Conservation (phyloP, 64 coral and sea anemone species). For the Astreopora myriophthalma region DNA sequence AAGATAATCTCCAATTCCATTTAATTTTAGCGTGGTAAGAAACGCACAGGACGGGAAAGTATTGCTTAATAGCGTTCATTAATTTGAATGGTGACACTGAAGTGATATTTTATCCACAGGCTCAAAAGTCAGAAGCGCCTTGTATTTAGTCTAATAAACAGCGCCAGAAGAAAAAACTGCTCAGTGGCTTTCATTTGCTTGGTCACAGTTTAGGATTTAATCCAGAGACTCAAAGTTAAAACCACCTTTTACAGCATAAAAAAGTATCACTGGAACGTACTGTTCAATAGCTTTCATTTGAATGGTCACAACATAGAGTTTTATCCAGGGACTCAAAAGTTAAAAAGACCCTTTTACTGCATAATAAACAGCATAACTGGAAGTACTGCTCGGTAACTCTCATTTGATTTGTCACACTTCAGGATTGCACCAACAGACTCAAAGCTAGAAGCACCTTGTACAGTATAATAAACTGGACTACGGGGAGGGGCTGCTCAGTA, state of each 20-base stretch:
- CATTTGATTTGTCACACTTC: too few species aligned
- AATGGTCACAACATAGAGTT: fast-evolving
- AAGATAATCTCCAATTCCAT: neutral
- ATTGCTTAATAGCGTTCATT: neutral
- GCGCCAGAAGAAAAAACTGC: neutral
- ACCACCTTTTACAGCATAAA: neutral
- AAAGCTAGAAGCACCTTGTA: too few species aligned
- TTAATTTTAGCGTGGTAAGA: neutral
- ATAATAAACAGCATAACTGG: too few species aligned
- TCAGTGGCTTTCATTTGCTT: neutral
- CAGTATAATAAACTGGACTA: too few species aligned
- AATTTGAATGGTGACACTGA: neutral
- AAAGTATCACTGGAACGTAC: too few species aligned
- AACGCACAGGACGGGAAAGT: neutral
- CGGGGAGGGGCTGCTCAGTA: too few species aligned
- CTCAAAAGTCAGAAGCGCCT: neutral
- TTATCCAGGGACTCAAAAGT: too few species aligned
- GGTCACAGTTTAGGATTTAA: neutral
- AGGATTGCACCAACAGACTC: too few species aligned
- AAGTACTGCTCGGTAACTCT: too few species aligned
- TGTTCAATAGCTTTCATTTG: too few species aligned
- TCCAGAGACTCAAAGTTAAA: neutral
- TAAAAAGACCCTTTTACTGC: too few species aligned
- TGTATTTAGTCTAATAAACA: neutral
- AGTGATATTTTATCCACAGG: neutral